These are phyloP conservation scores for Drosophila austrosaltans DNA, from an alignment of 2,888 invertebrate species.

Conservation along the genomic window DNA sequence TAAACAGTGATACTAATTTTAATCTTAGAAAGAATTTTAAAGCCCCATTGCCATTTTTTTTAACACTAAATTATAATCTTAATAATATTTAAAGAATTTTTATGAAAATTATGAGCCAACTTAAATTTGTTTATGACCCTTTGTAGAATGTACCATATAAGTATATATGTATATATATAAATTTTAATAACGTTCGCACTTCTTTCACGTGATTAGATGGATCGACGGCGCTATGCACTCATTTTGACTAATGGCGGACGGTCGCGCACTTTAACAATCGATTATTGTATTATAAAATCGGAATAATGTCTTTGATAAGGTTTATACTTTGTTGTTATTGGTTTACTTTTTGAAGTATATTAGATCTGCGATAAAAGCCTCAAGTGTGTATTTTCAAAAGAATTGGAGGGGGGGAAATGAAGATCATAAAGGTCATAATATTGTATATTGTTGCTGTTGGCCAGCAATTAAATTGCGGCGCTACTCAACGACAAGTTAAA, in stretches of 20 bases:
- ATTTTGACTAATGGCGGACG: conserved; percentile 24
- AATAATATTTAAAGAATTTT: conserved; percentile 6
- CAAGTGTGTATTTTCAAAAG: conserved; percentile 19
- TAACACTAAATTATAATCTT: not conserved
- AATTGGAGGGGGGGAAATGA: conserved; percentile 4
- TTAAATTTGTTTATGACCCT: not conserved
- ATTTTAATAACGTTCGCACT: conserved; percentile 1
- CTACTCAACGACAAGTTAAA: not conserved
- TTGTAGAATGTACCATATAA: conserved; percentile 10
- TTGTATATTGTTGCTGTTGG: not conserved
- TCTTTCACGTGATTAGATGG: conserved; percentile 26
- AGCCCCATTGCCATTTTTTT: no score
- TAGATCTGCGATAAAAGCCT: conserved; percentile 56
- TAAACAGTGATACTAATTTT: no score
- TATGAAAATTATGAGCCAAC: conserved; percentile 2
- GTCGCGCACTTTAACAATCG: conserved; percentile 21
- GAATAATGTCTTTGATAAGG: conserved; percentile 58
- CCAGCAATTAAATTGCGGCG: not conserved
- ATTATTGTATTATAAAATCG: conserved; percentile 54
- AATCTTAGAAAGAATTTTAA: not conserved
- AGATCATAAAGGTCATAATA: conserved; percentile 28
- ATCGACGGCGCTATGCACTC: conserved; percentile 42
- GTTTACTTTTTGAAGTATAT: conserved; percentile 33
- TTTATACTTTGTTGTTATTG: not conserved
- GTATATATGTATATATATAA: conserved; percentile 7